Base-by-base conservation (phyloP, 2,113 vertebrate species). In the Antidorcas marsupialis region DNA sequence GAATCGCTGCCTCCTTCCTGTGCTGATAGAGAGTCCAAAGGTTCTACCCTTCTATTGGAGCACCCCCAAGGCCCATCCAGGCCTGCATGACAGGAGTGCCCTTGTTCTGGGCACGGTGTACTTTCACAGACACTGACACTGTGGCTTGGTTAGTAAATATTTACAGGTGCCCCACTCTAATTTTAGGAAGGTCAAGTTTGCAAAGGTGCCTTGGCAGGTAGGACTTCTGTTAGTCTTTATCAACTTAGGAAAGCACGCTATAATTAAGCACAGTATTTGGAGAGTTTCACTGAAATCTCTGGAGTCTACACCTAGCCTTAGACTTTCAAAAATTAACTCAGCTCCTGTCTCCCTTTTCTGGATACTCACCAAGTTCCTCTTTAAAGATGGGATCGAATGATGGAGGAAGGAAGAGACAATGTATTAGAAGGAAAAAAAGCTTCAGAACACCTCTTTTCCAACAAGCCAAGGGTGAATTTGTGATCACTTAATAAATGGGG, bases 121-220 rank as follows among this genome's bases (percentile, higher is more conserved):
- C 97, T 97, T 96, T 91, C 91, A 43, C 90, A 95, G 78, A 96
- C 89, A 57, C 85, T 96, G 97, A 83, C 64, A n/a, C 45, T 43
- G 28, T 60, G 78, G 97, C 96, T 96, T 89, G 95, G 96, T 96
- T 92, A 95, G 98, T 98, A 98, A 99, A 98, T 98, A 98, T 98
- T 98, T 98, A 98, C 98, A 98, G 91, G 95, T 98, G 94, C 84
- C 84, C 95, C 86, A 87, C 36, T 98, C 97, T 98, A 97, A 98
- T 98, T 99, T 98, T 99, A 98, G 97, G 92, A 98, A 98, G 67
- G 97, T 97, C 36, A 98, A 96, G 95, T 98, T 98, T 98, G 85
- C 93, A 98, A 97, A 98, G 84, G 88, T 98, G 98, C 98, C 98
- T 96, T 92, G 98, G 94, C 92, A 98, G 94, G 71, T 67, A 93